These are phyloP conservation scores for Borostomias antarcticus DNA, from an alignment of 2,797 vertebrate species.

Conservation along the genomic window DNA sequence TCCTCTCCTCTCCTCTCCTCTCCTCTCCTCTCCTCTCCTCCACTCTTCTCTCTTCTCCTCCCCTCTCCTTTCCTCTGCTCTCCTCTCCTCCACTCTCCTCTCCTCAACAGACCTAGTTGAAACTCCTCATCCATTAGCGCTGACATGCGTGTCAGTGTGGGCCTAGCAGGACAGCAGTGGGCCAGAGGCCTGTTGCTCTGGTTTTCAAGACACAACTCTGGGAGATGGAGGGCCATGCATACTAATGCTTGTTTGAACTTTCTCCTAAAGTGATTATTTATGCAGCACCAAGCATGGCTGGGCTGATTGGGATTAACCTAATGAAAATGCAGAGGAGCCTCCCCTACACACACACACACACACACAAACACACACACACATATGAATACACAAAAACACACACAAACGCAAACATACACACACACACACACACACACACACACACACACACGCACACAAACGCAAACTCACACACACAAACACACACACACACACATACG, in stretches of 20 bases:
- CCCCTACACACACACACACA: constrained; percentile 27
- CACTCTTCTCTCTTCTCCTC: background rate
- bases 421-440: constrained; percentile 16
- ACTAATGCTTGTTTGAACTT: constrained; percentile 75
- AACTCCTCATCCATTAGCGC: background rate
- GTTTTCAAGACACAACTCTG: constrained; percentile 51
- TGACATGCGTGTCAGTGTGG: constrained; percentile 33
- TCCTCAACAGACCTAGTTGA: background rate
- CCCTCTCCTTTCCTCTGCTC: background rate
- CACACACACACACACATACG: constrained; percentile 13
- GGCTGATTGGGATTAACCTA: constrained; percentile 67
- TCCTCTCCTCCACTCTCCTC: background rate
- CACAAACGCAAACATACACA: no score
- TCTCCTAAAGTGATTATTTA: constrained; percentile 73
- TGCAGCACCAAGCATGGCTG: constrained; percentile 60
- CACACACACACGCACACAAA: no score
- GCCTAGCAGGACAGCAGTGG: constrained; percentile 36
- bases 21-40: background rate
- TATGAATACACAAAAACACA: no score
- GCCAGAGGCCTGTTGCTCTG: constrained; percentile 48
- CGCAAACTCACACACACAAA: background rate
- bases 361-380: no score
- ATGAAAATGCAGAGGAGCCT: constrained; percentile 67
- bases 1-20: background rate
- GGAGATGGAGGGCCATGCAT: constrained; percentile 69